phyloP scores from a whole-genome alignment of 2,113 vertebrate genomes.

The Falco punctatus region DNA sequence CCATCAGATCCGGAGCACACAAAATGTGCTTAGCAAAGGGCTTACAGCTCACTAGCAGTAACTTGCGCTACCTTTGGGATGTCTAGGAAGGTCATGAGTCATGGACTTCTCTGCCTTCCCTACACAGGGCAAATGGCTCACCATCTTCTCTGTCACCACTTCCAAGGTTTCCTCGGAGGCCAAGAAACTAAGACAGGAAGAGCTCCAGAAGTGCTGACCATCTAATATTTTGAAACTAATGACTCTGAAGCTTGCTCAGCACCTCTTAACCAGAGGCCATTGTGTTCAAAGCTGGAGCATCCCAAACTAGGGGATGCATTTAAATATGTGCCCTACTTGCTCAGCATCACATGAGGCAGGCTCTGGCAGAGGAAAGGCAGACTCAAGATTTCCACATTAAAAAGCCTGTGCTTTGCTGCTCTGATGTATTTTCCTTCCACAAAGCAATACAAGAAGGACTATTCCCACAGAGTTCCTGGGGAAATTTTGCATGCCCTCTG shows the following conservation, averaged over 20 bases:
- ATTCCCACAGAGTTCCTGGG: neutral
- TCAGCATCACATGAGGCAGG: neutral
- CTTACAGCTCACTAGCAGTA: neutral
- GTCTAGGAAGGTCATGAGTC: conserved; percentile 4
- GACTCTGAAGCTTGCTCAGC: neutral
- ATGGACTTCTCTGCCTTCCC: neutral
- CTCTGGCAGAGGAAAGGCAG: neutral
- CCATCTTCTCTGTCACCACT: neutral
- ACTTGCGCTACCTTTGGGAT: neutral
- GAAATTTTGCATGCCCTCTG: neutral
- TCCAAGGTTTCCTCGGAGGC: neutral
- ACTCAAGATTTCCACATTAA: neutral
- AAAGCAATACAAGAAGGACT: neutral
- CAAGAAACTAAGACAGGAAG: conserved; percentile 9
- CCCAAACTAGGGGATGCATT: neutral
- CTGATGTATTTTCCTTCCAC: neutral
- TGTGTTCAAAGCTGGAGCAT: neutral
- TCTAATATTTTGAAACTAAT: neutral
- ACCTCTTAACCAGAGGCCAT: neutral
- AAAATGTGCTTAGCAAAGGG: neutral
- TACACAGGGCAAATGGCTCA: conserved; percentile 10
- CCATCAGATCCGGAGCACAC: neutral
- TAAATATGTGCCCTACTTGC: neutral
- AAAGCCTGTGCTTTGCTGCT: neutral
- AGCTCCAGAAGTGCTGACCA: neutral